A percentile compares a stretch with the other conserved stretches of the same genome.
These are phyloP conservation scores for Sitodiplosis mosellana DNA, from an alignment of 1,140 invertebrate genomes.

Conservation along the genomic window DNA sequence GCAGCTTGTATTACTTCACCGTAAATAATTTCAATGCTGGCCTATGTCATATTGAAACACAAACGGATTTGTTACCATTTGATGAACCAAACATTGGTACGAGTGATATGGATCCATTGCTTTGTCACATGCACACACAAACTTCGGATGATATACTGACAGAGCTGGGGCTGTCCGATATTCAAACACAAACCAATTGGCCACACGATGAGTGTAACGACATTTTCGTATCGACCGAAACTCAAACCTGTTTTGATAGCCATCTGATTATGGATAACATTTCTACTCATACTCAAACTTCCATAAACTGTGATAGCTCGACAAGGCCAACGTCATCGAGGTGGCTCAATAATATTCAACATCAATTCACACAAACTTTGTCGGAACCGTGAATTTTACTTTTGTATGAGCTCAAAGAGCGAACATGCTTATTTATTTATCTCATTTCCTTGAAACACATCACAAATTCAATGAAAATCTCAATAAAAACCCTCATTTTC, in stretches of 20 bases:
- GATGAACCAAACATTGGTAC: conserved; percentile 4
- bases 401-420: too few relatives aligned
- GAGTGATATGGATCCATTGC: conserved; percentile 27
- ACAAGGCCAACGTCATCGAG: too few relatives aligned
- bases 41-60: conserved; percentile 25
- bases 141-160: conserved; percentile 33
- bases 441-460: too few relatives aligned
- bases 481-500: too few relatives aligned
- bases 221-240: conserved; percentile 25
- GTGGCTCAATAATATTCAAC: too few relatives aligned
- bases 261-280: conserved; percentile 5
- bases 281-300: background rate
- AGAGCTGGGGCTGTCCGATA: conserved; percentile 34
- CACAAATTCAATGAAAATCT: too few relatives aligned
- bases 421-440: too few relatives aligned
- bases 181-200: conserved; percentile 39
- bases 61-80: conserved; percentile 15
- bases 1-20: background rate
- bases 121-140: conserved; percentile 38
- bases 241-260: conserved; percentile 20
- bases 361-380: too few relatives aligned
- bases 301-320: too few relatives aligned
- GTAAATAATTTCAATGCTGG: background rate
- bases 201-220: conserved; percentile 18
- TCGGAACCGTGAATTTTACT: too few relatives aligned